These are phyloP conservation scores for Psophia crepitans DNA, from an alignment of 2,113 vertebrate genomes.

Conservation along the genomic window DNA sequence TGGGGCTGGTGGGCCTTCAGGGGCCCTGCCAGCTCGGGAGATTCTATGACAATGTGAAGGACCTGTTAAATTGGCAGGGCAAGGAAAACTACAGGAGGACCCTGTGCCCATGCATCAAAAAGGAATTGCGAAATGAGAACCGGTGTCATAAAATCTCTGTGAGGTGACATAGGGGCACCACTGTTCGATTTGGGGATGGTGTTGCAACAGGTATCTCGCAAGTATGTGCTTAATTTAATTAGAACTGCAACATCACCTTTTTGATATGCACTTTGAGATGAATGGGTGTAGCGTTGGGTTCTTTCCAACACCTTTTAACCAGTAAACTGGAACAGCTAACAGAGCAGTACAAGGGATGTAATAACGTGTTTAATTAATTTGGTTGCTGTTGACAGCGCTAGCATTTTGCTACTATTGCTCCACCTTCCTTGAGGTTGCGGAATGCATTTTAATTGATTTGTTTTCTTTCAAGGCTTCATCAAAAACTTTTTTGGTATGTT, in stretches of 20 bases:
- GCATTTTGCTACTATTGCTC: neutral
- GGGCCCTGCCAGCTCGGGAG: too few species aligned
- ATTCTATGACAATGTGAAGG: too few species aligned
- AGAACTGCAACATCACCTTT: neutral
- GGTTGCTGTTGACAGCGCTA: neutral
- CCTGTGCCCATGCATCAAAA: neutral
- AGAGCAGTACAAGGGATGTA: neutral
- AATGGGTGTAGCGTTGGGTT: neutral
- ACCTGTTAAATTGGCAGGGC: neutral
- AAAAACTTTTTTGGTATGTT: neutral
- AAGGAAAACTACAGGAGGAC: neutral
- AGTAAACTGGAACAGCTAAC: neutral
- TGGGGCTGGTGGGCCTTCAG: too few species aligned
- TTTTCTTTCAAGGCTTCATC: neutral
- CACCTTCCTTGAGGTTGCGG: neutral
- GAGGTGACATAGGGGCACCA: neutral
- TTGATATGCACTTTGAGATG: neutral
- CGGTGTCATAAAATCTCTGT: neutral
- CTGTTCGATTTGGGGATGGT: neutral
- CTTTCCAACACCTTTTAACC: neutral
- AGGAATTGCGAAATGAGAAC: neutral
- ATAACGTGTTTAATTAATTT: neutral
- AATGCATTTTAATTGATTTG: neutral
- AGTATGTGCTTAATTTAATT: neutral
- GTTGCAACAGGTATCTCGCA: fast-evolving